Conservation (phyloP, 2,113 vertebrate species). For the Peromyscus californicus region DNA sequence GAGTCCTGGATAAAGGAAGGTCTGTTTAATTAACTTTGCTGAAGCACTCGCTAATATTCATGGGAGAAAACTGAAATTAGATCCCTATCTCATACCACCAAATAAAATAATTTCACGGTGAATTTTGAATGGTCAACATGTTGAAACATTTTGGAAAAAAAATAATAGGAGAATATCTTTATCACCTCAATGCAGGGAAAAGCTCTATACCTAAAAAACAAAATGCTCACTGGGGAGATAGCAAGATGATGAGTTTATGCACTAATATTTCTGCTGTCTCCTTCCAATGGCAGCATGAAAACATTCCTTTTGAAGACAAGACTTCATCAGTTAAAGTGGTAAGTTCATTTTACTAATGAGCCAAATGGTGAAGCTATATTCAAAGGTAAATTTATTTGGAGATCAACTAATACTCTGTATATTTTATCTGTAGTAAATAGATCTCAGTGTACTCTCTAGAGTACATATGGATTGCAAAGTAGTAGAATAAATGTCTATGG, state of each 20-base stretch:
- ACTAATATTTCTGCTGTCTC: constrained; percentile 51
- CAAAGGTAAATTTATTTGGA: constrained; percentile 39
- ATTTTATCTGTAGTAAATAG: constrained; percentile 12
- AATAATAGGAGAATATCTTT: neutral
- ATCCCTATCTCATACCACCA: neutral
- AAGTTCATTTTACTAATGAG: constrained; percentile 82
- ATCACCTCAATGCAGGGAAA: neutral
- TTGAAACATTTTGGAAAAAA: neutral
- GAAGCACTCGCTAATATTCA: neutral
- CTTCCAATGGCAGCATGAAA: constrained; percentile 91
- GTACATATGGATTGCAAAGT: neutral
- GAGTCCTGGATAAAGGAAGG: neutral
- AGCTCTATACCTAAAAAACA: neutral
- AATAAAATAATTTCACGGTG: neutral
- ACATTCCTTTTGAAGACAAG: constrained; percentile 95
- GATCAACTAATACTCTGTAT: constrained; percentile 38
- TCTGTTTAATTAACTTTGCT: neutral
- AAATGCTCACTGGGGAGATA: neutral
- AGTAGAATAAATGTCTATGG: constrained; percentile 30
- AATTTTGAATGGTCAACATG: neutral
- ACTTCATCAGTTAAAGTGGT: constrained; percentile 94
- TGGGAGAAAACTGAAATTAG: neutral
- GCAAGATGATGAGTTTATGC: neutral
- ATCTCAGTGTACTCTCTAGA: constrained; percentile 37
- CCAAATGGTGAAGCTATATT: constrained; percentile 41